A percentile compares a stretch with the other conserved stretches of the same genome.
These are phyloP conservation scores for Erannis defoliaria DNA, from an alignment of 2,888 invertebrate genomes.

Conservation along the genomic window DNA sequence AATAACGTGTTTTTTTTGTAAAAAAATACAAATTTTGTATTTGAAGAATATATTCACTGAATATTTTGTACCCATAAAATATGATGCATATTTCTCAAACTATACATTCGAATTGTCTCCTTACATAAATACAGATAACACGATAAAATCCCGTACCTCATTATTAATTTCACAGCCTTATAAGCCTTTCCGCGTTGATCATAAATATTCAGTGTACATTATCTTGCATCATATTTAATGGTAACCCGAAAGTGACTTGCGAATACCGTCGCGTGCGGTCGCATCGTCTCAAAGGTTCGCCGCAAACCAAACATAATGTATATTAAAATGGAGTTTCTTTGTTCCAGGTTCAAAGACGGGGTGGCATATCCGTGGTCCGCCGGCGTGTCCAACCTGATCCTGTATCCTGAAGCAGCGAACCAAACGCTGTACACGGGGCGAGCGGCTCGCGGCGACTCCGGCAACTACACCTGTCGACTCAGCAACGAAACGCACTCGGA, in stretches of 20 bases:
- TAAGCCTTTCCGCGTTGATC: conserved; percentile 10
- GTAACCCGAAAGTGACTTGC: not conserved
- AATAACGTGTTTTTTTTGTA: too few species aligned
- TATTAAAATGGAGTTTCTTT: conserved; percentile 8
- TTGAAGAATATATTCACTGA: too few species aligned
- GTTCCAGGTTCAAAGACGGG: conserved; percentile 91
- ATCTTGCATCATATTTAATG: not conserved
- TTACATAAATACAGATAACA: not conserved
- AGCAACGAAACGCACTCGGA: conserved; percentile 90
- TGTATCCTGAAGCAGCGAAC: conserved; percentile 92
- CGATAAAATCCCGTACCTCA: conserved; percentile 12
- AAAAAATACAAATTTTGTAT: too few species aligned
- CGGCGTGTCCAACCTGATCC: conserved; percentile 89
- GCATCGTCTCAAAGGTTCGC: not conserved
- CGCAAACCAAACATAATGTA: not conserved
- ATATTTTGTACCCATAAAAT: too few species aligned
- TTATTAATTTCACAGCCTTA: conserved; percentile 8
- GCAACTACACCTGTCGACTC: conserved; percentile 91
- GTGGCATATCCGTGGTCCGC: conserved; percentile 92
- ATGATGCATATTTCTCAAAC: not conserved
- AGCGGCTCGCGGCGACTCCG: conserved; percentile 88
- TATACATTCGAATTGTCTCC: not conserved
- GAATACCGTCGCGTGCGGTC: not conserved
- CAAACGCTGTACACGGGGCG: conserved; percentile 91
- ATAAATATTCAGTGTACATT: conserved; percentile 2